Conservation (phyloP, 2,113 vertebrate genomes). For the Aegotheles bennettii region DNA sequence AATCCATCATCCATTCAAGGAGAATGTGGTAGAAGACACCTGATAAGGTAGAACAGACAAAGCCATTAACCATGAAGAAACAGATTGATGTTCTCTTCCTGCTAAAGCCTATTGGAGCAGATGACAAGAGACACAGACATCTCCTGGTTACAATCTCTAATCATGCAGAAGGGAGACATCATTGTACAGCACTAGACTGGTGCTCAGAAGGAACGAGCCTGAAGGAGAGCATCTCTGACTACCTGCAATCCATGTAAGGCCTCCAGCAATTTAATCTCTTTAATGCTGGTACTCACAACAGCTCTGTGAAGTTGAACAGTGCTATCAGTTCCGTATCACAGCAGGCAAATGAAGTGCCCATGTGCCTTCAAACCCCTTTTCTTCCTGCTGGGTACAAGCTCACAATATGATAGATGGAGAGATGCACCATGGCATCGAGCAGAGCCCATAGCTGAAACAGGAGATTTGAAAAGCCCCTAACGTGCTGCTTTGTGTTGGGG, state of each 20-base stretch:
- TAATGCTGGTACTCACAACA: background rate
- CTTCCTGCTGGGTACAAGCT: background rate
- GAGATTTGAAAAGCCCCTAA: background rate
- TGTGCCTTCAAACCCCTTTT: background rate
- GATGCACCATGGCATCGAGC: background rate
- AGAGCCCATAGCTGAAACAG: background rate
- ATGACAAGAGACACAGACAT: background rate
- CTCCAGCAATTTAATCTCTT: background rate
- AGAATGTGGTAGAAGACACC: background rate
- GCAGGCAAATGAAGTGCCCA: background rate
- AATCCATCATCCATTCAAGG: background rate
- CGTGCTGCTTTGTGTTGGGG: background rate
- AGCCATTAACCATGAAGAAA: background rate
- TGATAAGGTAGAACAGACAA: background rate
- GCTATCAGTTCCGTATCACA: background rate
- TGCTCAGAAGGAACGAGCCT: background rate
- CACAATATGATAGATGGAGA: rapidly evolving
- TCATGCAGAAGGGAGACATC: background rate
- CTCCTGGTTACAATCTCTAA: background rate
- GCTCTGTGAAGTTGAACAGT: background rate
- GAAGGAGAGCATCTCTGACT: background rate
- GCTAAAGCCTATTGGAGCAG: background rate
- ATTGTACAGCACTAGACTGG: background rate
- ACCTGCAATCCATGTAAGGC: rapidly evolving
- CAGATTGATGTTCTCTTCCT: background rate